Evolutionary conservation across 2,888 invertebrate species (phyloP).

Genomic region (Limenitis camilla): DNA sequence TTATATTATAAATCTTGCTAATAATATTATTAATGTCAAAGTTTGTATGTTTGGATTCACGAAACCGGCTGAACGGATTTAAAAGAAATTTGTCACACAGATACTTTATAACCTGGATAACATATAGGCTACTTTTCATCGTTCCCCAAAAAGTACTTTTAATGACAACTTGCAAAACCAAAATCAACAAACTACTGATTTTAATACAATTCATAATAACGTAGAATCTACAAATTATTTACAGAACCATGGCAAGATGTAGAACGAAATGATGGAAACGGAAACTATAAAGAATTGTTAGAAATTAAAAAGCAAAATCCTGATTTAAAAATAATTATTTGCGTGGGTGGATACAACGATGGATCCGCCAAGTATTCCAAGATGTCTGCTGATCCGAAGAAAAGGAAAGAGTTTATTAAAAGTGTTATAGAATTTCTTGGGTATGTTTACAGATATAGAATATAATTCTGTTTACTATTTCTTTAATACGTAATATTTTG

Average conservation of each 20-base stretch:
- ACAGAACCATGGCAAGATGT: constrained; percentile 68
- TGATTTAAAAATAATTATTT: constrained; percentile 82
- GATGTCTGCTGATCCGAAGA: constrained; percentile 76
- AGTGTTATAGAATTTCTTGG: constrained; percentile 80
- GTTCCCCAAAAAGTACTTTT: too few relatives aligned
- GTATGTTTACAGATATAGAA: too few relatives aligned
- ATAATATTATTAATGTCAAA: not conserved
- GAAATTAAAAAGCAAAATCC: constrained; percentile 78
- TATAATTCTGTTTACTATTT: too few relatives aligned
- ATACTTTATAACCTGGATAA: too few relatives aligned
- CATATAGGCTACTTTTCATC: too few relatives aligned
- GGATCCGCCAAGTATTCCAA: constrained; percentile 81
- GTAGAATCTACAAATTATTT: not conserved
- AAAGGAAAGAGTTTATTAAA: constrained; percentile 78
- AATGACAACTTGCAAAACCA: not conserved
- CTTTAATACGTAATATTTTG: constrained; percentile 24
- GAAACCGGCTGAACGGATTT: too few relatives aligned
- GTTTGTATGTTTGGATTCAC: too few relatives aligned
- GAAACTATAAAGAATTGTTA: constrained; percentile 79
- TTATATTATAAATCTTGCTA: not conserved
- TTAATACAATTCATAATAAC: too few relatives aligned
- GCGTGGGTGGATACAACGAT: constrained; percentile 94
- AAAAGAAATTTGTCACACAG: too few relatives aligned
- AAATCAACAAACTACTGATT: not conserved
- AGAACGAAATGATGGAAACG: constrained; percentile 82